Base-by-base conservation (phyloP, 2,888 invertebrate species). In the Hipparchia sbordonii region DNA sequence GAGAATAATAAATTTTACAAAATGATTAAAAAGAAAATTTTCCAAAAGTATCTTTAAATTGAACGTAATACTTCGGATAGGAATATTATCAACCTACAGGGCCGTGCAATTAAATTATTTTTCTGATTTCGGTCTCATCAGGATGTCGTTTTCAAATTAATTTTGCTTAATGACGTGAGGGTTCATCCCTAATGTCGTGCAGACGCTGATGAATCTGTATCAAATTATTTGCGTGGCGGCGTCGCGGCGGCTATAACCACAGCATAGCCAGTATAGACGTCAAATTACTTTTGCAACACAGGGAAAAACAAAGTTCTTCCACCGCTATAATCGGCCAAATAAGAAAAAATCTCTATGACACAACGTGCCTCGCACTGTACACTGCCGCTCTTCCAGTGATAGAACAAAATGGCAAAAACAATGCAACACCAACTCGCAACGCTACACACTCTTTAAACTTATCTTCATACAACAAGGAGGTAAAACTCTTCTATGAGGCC, bases 191-290 rank as follows among this genome's bases (percentile, higher is more conserved):
- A 78, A 78, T 75, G 75, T 78, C 75, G 78, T 75, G 71, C 77
- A 78, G 81, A 78, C 79, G 80, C 80, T 84, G 86, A 88, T 88
- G 85, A 85, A 86, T 84, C 82, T 84, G 80, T 84, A 89, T 89
- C 82, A 78, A 85, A 82, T 84, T 84, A 84, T 81, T 77, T 74
- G 76, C 77, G 78, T 78, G 80, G 78, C 76, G 65, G 65, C 65
- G 62, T 70, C 72, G 59, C 65, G 75, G 74, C 75, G 70, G 70
- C 62, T 59, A 60, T 33, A 51, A 39, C 73, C 74, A 74, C 76
- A 73, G 70, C 52, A 70, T 76, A 74, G 63, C 70, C 67, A 57
- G 59, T 63, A 65, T 63, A 59, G 63, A 59, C 65, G 72, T 67
- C 70, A 70, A 68, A 71, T 72, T 70, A 72, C 67, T 74, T 71